phyloP scores from a whole-genome alignment of 2,888 invertebrate species.

The Lycaena phlaeas region DNA sequence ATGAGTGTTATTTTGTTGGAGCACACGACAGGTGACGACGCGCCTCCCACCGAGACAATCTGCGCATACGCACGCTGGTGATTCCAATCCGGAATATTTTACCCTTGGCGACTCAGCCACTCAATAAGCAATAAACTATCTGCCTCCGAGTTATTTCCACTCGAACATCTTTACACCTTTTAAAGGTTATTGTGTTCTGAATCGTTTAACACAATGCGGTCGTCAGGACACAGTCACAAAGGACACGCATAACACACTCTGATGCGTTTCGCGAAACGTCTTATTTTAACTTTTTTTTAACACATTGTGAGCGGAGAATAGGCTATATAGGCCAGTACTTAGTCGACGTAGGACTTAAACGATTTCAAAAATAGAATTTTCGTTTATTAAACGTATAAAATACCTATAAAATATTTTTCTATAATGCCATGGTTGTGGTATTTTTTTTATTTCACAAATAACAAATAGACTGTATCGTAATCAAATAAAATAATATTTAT shows the following conservation, averaged over 20 bases:
- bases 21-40: constrained; percentile 33
- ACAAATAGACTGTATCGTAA: too few species aligned
- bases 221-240: constrained; percentile 9
- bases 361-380: too few species aligned
- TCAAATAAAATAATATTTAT: too few species aligned
- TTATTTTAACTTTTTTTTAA: too few species aligned
- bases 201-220: constrained; percentile 34
- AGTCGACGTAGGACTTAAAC: too few species aligned
- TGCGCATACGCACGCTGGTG: constrained; percentile 65
- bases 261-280: too few species aligned
- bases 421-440: too few species aligned
- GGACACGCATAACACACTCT: background rate
- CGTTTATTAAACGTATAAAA: too few species aligned
- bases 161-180: constrained; percentile 68
- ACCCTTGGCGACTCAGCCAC: constrained; percentile 62
- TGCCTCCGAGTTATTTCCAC: constrained; percentile 68
- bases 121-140: constrained; percentile 73
- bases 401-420: too few species aligned
- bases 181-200: constrained; percentile 70
- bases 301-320: too few species aligned
- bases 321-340: too few species aligned
- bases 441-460: too few species aligned
- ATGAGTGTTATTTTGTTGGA: constrained; percentile 58
- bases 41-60: constrained; percentile 61
- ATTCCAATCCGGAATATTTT: constrained; percentile 62